Evolutionary conservation across 2,888 invertebrate genomes (phyloP).

Genomic region (Trissolcus japonicus): DNA sequence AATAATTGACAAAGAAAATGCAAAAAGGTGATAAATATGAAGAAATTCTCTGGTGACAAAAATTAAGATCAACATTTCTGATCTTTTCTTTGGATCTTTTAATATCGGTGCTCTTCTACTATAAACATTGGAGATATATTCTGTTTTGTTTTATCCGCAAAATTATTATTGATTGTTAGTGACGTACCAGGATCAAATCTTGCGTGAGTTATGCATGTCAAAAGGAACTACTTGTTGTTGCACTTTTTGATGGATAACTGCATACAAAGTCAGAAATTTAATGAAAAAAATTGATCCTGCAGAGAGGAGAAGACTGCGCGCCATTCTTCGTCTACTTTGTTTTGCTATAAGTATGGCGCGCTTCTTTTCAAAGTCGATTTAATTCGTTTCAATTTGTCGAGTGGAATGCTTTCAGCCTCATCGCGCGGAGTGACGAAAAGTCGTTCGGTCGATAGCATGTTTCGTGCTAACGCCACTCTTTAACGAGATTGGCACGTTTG

Average conservation of each 20-base stretch:
- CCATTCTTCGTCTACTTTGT: slow-evolving; percentile 49
- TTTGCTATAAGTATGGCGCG: slow-evolving; percentile 35
- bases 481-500: slow-evolving; percentile 50
- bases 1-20: no score
- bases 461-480: slow-evolving; percentile 42
- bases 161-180: background rate
- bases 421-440: slow-evolving; percentile 47
- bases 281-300: slow-evolving; percentile 40
- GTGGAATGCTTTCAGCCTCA: slow-evolving; percentile 51
- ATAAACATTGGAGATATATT: background rate
- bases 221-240: slow-evolving; percentile 31
- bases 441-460: slow-evolving; percentile 41
- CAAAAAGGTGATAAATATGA: no score
- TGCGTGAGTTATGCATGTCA: slow-evolving; percentile 1
- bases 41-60: no score
- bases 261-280: slow-evolving; percentile 36
- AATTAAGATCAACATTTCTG: no score
- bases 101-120: no score
- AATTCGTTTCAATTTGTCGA: slow-evolving; percentile 53
- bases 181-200: background rate
- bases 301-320: background rate
- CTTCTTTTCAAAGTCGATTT: slow-evolving; percentile 48
- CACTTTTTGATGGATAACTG: slow-evolving; percentile 27
- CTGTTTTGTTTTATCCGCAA: background rate
- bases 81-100: no score